phyloP scores from a whole-genome alignment of 2,113 vertebrate genomes.

The Nothoprocta perdicaria region DNA sequence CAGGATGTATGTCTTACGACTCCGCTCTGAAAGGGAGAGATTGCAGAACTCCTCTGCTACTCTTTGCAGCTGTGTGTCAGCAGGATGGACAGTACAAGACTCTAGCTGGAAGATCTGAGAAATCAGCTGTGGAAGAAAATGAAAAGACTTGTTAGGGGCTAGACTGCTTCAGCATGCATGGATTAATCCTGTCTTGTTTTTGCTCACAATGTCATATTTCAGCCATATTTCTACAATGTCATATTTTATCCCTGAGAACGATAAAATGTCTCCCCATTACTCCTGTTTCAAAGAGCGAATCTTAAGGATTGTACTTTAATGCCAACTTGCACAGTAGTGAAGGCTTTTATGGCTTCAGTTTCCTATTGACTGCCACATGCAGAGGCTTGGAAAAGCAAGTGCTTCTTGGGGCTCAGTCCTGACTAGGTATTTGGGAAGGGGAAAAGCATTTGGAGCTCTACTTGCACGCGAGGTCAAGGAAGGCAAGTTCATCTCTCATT shows the following conservation, averaged over 20 bases:
- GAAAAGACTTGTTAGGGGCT: neutral
- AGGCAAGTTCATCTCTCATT: neutral
- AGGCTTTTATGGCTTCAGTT: constrained; percentile 8
- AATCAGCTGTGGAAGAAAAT: constrained; percentile 68
- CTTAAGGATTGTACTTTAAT: constrained; percentile 11
- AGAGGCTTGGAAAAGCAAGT: neutral
- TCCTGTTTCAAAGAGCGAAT: neutral
- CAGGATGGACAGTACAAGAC: constrained; percentile 70
- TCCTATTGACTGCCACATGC: neutral
- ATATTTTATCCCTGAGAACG: neutral
- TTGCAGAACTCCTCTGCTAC: constrained; percentile 79
- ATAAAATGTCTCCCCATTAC: neutral
- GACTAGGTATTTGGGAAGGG: neutral
- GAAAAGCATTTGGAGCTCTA: neutral
- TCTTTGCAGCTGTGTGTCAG: constrained; percentile 40
- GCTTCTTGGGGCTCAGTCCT: neutral
- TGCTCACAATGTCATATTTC: neutral
- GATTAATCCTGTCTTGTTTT: neutral
- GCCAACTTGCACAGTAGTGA: neutral
- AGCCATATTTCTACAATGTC: neutral
- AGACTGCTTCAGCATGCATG: neutral
- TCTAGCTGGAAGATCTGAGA: constrained; percentile 76
- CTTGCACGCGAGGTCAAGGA: neutral
- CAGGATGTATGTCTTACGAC: constrained; percentile 74
- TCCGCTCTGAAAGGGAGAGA: constrained; percentile 76